Base-by-base conservation (phyloP, 2,797 vertebrate genomes). In the Clarias platycephalus region DNA sequence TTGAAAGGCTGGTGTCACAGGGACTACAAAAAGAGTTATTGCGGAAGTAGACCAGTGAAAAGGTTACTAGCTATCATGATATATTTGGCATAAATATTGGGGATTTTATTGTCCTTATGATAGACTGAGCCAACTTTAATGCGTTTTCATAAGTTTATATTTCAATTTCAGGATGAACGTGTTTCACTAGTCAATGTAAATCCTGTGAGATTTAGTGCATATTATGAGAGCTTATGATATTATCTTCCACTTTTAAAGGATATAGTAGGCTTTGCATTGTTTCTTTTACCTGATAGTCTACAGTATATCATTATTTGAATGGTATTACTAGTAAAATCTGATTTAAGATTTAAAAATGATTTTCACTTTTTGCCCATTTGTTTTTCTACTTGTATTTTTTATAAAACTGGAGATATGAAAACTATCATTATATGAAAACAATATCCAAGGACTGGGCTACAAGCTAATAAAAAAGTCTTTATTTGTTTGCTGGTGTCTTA, bases 101-200 rank as follows among this genome's bases (percentile, higher is more conserved):
- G 87, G 86, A 89, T 89, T 68, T 89, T 86, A 86, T 89, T 12
- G 40, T 20, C 81, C 89, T 86, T 86, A 28, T 83, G 68, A 83
- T 62, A 31, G 8, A 83, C 86, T 83, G 81, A 91, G 83, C 88
- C 64, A 83, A 86, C 85, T 85, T 89, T 92, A 90, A 90, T 88
- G 88, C 91, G 86, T 84, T 37, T 60, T 77, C 80, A 85, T 91
- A 87, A 86, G 88, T 87, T 92, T 89, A 88, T 88, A 93, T 93
- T 94, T 92, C 83, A 93, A 92, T 95, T 94, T 94, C 87, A 89
- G 88, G 92, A 91, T 85, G 91, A 90, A 93, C 92, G 88, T 91
- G 55, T 28, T 53, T 58, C 72, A 79, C 31, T 37, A 28, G 74
- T 28, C 24, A 10, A 24, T 80, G 74, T 80, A 40, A 83, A 66